phyloP scores from a whole-genome alignment of 2,797 vertebrate species.

The Gadopsis marmoratus region DNA sequence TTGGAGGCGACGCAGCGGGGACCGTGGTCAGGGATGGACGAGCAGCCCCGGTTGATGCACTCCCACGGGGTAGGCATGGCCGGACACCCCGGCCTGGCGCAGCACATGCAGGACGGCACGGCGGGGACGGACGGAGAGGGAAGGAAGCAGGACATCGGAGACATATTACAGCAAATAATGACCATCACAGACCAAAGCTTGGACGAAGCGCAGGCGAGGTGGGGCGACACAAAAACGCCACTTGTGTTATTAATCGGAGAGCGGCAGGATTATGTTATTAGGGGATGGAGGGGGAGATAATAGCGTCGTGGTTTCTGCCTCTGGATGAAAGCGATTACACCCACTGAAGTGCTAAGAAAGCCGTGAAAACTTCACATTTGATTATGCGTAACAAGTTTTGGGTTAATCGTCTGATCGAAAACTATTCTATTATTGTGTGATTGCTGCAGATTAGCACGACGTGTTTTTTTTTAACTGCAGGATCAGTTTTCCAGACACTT shows the following conservation, averaged over 20 bases:
- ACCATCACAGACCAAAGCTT: constrained; percentile 99
- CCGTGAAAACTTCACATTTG: constrained; percentile 53
- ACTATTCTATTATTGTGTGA: constrained; percentile 16
- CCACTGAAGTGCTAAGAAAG: constrained; percentile 62
- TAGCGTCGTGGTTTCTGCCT: constrained; percentile 57
- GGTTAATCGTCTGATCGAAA: constrained; percentile 3
- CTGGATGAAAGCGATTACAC: constrained; percentile 71
- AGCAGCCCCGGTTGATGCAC: constrained; percentile 98
- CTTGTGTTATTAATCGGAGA: constrained; percentile 39
- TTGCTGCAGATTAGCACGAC: constrained; percentile 5
- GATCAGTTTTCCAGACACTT: constrained; percentile 51
- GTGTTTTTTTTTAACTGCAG: constrained; percentile 12
- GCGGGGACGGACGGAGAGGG: constrained; percentile 94
- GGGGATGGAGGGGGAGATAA: constrained; percentile 46
- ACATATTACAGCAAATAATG: constrained; percentile 99
- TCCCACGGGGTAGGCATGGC: constrained; percentile 98
- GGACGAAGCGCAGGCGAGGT: constrained; percentile 99
- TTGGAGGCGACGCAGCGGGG: constrained; percentile 80
- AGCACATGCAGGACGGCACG: constrained; percentile 96
- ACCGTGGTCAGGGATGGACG: constrained; percentile 88
- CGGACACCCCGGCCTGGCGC: constrained; percentile 97
- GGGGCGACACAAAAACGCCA: constrained; percentile 61
- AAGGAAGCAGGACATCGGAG: constrained; percentile 99
- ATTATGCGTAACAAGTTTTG: constrained; percentile 55
- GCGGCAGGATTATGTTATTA: constrained; percentile 32